Conservation (phyloP, 2,888 invertebrate genomes). For the Alcis repandata region DNA sequence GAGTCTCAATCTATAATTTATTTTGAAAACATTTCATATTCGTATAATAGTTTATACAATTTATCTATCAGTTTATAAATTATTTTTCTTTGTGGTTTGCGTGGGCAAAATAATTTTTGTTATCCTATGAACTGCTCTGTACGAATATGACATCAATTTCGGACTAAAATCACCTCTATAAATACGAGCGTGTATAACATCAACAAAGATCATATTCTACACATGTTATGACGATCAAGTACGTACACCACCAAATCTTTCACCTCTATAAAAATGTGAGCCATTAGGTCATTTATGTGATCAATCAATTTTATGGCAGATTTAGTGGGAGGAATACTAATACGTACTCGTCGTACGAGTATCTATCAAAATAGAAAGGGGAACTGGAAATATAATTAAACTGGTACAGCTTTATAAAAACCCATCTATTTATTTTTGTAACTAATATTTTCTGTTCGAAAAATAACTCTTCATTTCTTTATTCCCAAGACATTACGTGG, state of each 20-base stretch:
- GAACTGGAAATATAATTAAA: not conserved
- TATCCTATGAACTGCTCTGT: not conserved
- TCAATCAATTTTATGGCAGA: conserved; percentile 16
- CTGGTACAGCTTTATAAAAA: not conserved
- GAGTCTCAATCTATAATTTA: conserved; percentile 6
- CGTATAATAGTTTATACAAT: no score
- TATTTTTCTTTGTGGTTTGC: not conserved
- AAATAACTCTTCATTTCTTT: not conserved
- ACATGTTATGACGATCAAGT: not conserved
- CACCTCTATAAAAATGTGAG: conserved; percentile 2
- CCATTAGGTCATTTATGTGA: conserved; percentile 5
- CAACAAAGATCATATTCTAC: no score
- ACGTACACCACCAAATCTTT: conserved; percentile 10
- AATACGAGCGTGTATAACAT: not conserved
- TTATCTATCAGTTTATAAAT: no score
- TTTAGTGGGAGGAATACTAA: conserved; percentile 3
- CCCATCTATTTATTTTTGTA: not conserved
- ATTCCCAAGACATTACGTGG: not conserved
- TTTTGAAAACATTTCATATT: not conserved
- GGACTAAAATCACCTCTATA: not conserved
- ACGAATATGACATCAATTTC: not conserved
- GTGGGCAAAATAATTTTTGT: not conserved
- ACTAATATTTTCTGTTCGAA: not conserved
- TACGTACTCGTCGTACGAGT: not conserved
- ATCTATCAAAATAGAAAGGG: not conserved